Percentiles rank a stretch among this genome's conserved stretches.
phyloP scores from a whole-genome alignment of 1,140 invertebrate genomes.

The Sitophilus oryzae region DNA sequence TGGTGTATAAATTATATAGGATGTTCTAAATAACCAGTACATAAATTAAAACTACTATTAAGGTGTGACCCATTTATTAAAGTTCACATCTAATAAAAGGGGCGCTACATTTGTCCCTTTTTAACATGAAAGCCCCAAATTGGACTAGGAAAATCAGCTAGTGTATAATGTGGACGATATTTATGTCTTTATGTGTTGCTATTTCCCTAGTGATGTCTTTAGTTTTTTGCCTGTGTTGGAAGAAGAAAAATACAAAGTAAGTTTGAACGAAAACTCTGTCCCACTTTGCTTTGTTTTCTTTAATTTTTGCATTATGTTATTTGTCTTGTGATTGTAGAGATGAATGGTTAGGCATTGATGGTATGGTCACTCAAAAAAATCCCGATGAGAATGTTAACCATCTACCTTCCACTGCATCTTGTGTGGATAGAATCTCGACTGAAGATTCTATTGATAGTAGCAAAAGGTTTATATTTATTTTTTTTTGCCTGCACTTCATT shows the following conservation, averaged over 20 bases:
- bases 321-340: slow-evolving; percentile 42
- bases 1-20: neutral
- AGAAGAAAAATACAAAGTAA: slow-evolving; percentile 38
- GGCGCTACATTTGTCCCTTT: no score
- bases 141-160: no score
- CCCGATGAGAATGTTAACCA: slow-evolving; percentile 49
- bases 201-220: slow-evolving; percentile 32
- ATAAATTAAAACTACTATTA: neutral
- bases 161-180: slow-evolving; percentile 10
- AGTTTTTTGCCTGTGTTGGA: slow-evolving; percentile 37
- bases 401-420: slow-evolving; percentile 38
- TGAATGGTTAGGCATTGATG: slow-evolving; percentile 49
- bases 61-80: neutral
- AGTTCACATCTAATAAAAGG: no score
- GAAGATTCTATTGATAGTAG: slow-evolving; percentile 37
- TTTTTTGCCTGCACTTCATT: neutral
- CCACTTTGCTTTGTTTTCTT: slow-evolving; percentile 6
- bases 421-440: slow-evolving; percentile 29
- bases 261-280: slow-evolving; percentile 8
- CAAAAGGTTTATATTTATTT: slow-evolving; percentile 30
- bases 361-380: slow-evolving; percentile 52
- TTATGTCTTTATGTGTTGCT: slow-evolving; percentile 8
- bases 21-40: neutral
- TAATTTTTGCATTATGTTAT: slow-evolving; percentile 5
- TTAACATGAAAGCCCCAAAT: no score